Evolutionary conservation across 2,113 vertebrate species (phyloP).

Genomic region (Oryzias javanicus): DNA sequence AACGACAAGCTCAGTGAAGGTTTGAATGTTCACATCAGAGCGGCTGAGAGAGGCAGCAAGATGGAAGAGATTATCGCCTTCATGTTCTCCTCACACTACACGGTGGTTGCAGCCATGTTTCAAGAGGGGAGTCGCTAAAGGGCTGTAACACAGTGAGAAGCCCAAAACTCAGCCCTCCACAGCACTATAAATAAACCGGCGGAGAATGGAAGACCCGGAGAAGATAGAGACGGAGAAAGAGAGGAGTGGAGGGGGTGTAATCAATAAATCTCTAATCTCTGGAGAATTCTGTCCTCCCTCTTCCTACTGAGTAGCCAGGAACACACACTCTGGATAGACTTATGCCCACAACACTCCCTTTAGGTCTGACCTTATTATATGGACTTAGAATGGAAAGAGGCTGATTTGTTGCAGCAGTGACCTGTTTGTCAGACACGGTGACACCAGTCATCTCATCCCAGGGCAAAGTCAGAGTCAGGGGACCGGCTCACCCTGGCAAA

Average conservation of each 20-base stretch:
- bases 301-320: slow-evolving; percentile 23
- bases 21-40: slow-evolving; percentile 22
- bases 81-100: slow-evolving; percentile 18
- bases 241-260: slow-evolving; percentile 42
- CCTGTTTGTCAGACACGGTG: slow-evolving; percentile 58
- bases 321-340: slow-evolving; percentile 22
- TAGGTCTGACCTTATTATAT: slow-evolving; percentile 67
- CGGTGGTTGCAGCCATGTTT: slow-evolving; percentile 15
- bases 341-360: slow-evolving; percentile 40
- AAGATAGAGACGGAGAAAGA: slow-evolving; percentile 27
- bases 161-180: slow-evolving; percentile 41
- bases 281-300: slow-evolving; percentile 49
- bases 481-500: slow-evolving; percentile 28
- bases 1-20: slow-evolving; percentile 16
- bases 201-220: slow-evolving; percentile 38
- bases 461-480: slow-evolving; percentile 40
- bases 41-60: background rate
- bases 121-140: slow-evolving; percentile 19
- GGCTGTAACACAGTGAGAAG: slow-evolving; percentile 42
- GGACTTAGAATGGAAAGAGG: slow-evolving; percentile 56
- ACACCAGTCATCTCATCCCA: slow-evolving; percentile 56
- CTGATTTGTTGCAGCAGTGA: slow-evolving; percentile 61
- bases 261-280: slow-evolving; percentile 74
- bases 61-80: slow-evolving; percentile 20
- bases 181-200: slow-evolving; percentile 62